Evolutionary conservation across 1,140 invertebrate genomes (phyloP), one percentile per base, ranked within the genome.

Genomic region (Coelopa frigida): DNA sequence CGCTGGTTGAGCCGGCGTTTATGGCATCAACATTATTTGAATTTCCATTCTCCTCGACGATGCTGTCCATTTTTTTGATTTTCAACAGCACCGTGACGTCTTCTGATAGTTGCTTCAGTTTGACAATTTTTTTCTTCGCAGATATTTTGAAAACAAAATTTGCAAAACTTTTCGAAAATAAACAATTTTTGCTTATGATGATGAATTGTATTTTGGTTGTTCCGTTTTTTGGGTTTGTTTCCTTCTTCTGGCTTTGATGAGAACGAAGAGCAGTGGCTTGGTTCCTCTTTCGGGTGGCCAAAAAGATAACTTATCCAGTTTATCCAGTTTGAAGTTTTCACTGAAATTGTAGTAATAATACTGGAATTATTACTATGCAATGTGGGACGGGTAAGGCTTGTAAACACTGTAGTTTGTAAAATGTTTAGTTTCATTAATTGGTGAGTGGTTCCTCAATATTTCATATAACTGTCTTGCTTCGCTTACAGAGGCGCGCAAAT

Each of bases 21-120:
- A 79, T 70, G 70, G 77, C 66, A 62, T 62, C 46, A 44, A 54
- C 55, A 40, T 55, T 56, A 44, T 54, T 51, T 40, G 62, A 78
- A 54, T 78, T 78, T 72, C 85, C 85, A 69, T 88, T 88, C 76
- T 88, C 86, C 75, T 88, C 85, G 67, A 87, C 85, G 79, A 89
- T 87, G 73, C 83, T 83, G 76, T 87, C 85, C 86, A 89, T 89
- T 73, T 72, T 77, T 75, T 61, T 55, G 52, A 65, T 66, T 50
- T 68, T 67, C 54, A 68, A 63, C 65, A 68, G 61, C 65, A 58
- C 64, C 61, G 62, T 58, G 43, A 64, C 64, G 61, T 59, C 57
- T 63, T 64, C 54, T 65, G 63, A 67, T 49, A 67, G 58, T 52
- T 63, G 58, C 63, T 67, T 67, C 63, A 68, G 63, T 61, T 67